Base-by-base conservation (phyloP, 1,140 invertebrate species). In the Drosophila albomicans region DNA sequence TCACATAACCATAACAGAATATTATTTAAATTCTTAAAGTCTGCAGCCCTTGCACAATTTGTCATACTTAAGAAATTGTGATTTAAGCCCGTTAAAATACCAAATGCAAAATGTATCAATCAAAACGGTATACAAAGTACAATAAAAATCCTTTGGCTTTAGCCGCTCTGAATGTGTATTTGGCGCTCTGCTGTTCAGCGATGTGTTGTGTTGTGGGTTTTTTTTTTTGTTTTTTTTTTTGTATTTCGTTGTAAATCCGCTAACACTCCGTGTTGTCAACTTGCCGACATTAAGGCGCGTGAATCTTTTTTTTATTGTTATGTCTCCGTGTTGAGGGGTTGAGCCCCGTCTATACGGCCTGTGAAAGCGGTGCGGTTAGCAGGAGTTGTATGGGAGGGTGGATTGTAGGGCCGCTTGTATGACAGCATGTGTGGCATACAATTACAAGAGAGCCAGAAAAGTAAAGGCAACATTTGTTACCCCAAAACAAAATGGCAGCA, bases 211-310 rank as follows among this genome's bases (percentile, higher is more conserved):
- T 16, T 57, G 41, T 56, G 51, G 15, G 5, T 57, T 28, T 56
- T 64, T 20, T 20, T 64, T 28, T 56, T 63, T n/a, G n/a, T 52
- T 49, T 20, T 64, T 28, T 56, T 64, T 20, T 59, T 13, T 58
- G 45, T 35, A 10, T 46, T 48, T 16, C 43, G 58, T 16, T 88
- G 84, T 75, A 87, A 87, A 87, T 88, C 84, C 84, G 84, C 84
- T 76, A 87, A 87, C 85, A 88, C 84, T 87, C 82, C 49, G 67
- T 74, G 70, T 88, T 88, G 84, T 87, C 84, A 88, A 88, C 84
- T 87, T 88, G 70, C 77, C 75, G 70, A 67, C 84, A 87, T 87
- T 87, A 87, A 75, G 80, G 80, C 82, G 85, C 80, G 69, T 78
- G 77, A 88, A 88, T 80, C 80, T 82, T 74, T 77, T 71, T 84